These are phyloP conservation scores for Copidosoma aretas DNA, from an alignment of 2,888 invertebrate species.

Conservation along the genomic window DNA sequence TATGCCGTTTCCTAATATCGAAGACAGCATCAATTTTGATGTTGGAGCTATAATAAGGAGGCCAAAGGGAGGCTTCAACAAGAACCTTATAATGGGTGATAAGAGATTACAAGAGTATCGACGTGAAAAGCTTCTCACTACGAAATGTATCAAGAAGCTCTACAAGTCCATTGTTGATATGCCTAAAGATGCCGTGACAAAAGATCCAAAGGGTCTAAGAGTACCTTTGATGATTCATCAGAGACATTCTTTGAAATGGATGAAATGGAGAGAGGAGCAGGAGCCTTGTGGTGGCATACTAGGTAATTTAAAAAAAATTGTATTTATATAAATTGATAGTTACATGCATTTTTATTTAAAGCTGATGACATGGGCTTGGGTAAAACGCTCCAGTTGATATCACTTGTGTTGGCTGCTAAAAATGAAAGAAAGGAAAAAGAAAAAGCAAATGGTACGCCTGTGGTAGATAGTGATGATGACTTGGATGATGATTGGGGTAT, in stretches of 20 bases:
- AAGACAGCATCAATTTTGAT: conserved; percentile 22
- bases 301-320: conserved; percentile 22
- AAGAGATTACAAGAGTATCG: conserved; percentile 2
- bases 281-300: conserved; percentile 83
- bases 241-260: conserved; percentile 81
- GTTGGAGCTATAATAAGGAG: not conserved
- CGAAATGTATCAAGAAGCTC: conserved; percentile 72
- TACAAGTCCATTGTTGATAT: conserved; percentile 72
- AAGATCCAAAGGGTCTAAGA: conserved; percentile 68
- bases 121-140: conserved; percentile 62
- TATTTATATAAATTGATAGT: too few relatives aligned
- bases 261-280: conserved; percentile 83
- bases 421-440: conserved; percentile 61
- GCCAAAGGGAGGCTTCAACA: not conserved
- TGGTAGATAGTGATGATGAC: conserved; percentile 53
- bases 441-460: conserved; percentile 43
- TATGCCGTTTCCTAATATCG: conserved; percentile 9
- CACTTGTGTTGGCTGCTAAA: conserved; percentile 69
- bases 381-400: conserved; percentile 80
- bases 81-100: conserved; percentile 9
- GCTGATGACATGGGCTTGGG: conserved; percentile 81
- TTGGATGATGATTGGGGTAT: conserved; percentile 13
- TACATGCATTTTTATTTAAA: not conserved
- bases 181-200: conserved; percentile 68
- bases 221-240: conserved; percentile 80